These are phyloP conservation scores for Drosophila erecta DNA, from an alignment of 1,140 invertebrate species.

Conservation along the genomic window DNA sequence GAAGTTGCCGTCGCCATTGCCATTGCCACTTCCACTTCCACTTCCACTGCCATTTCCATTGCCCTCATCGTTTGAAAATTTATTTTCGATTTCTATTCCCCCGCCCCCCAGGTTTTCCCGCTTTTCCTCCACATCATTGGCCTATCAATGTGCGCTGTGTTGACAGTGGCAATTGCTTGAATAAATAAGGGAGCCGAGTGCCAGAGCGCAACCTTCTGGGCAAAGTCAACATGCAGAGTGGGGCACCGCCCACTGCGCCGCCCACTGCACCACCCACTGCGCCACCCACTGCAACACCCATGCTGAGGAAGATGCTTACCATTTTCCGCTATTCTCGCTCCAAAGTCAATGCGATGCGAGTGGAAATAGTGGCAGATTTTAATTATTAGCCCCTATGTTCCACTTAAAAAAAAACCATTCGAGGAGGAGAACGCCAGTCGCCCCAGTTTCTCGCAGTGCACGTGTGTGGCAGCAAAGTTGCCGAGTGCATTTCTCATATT, in stretches of 20 bases:
- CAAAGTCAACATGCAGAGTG: constrained; percentile 43
- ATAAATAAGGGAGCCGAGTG: constrained; percentile 63
- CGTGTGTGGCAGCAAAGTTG: constrained; percentile 19
- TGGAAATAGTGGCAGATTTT: too few species aligned
- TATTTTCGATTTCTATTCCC: constrained; percentile 68
- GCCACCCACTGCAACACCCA: not conserved
- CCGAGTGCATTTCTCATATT: constrained; percentile 58
- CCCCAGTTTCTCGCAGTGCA: not conserved
- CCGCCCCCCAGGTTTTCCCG: not conserved
- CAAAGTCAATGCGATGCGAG: too few species aligned
- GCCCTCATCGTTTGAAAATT: constrained; percentile 53
- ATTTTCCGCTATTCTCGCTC: too few species aligned
- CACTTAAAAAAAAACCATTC: too few species aligned
- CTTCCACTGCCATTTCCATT: constrained; percentile 48
- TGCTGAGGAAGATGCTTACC: too few species aligned
- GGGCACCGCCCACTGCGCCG: not conserved
- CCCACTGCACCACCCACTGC: not conserved
- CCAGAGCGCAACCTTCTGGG: constrained; percentile 28
- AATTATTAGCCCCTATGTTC: too few species aligned
- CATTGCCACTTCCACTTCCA: constrained; percentile 36
- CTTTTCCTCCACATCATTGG: constrained; percentile 47
- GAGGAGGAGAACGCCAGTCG: too few species aligned
- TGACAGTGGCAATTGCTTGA: constrained; percentile 77
- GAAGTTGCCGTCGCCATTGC: constrained; percentile 36
- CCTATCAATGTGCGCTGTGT: constrained; percentile 58